Evolutionary conservation across 2,797 vertebrate species (phyloP), one percentile per base, ranked within the genome.

Genomic region (Pangasius sanitwongsei): DNA sequence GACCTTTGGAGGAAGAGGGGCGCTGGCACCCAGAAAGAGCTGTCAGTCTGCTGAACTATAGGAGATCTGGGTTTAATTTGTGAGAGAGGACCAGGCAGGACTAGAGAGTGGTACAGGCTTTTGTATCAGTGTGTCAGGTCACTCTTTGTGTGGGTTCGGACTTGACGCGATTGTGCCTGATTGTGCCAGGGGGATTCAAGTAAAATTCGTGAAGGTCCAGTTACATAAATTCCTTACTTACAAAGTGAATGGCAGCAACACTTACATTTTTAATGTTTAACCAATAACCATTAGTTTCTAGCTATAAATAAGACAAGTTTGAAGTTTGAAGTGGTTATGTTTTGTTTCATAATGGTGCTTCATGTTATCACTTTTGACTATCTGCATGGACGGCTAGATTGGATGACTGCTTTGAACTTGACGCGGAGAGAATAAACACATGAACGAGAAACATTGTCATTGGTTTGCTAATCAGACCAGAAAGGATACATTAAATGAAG

Each of bases 51-150:
- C 87, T 91, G 92, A 92, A 94, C 94, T 94, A 94, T 93, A 91
- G 94, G 94, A 95, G 95, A 95, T 94, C 95, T 95, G 95, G 93
- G 94, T 94, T 95, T 94, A 92, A 96, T 96, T 95, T 95, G 94
- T 92, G 92, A 93, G 93, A 93, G 94, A 81, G 8, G 87, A 85
- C 92, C 87, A 89, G 93, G 94, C 95, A 93, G 93, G 92, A 93
- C 94, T 89, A 89, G 88, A 90, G 72, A 83, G 89, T 92, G 87
- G 91, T 92, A 90, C 72, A 87, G 90, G 90, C 86, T 89, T 93
- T 93, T 95, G 94, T 90, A 91, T 90, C 87, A 7, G 78, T 90
- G 91, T 28, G 77, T 77, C 90, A 88, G 89, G 89, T 34, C 72
- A 91, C 87, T 41, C 78, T 74, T 44, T 83, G 78, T 86, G 37